phyloP scores from a whole-genome alignment of 2,797 vertebrate species.

The Halcyon chelicuti region DNA sequence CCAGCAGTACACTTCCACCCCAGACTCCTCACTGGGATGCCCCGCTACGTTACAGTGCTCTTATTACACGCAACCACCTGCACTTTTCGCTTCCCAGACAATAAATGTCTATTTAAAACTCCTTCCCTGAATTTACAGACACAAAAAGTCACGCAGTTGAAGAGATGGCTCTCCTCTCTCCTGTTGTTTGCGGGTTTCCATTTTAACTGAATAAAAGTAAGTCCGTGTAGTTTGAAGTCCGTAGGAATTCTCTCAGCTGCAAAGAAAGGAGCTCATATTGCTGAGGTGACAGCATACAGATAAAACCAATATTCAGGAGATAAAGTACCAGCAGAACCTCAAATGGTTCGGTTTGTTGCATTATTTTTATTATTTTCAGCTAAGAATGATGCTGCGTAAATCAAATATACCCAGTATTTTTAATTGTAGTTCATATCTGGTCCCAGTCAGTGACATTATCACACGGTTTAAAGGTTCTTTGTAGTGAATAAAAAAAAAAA shows the following conservation, averaged over 20 bases:
- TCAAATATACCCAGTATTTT: not conserved
- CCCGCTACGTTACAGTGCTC: not conserved
- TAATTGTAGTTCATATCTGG: not conserved
- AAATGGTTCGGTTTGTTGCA: not conserved
- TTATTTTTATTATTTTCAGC: not conserved
- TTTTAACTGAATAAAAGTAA: slow-evolving; percentile 10
- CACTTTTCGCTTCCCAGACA: not conserved
- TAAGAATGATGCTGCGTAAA: not conserved
- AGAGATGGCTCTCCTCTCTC: not conserved
- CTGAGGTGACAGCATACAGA: not conserved
- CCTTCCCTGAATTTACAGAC: not conserved
- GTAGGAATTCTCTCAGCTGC: not conserved
- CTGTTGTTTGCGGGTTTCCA: not conserved
- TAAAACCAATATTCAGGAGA: not conserved
- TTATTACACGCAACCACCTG: not conserved
- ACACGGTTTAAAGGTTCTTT: not conserved
- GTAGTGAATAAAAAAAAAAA: not conserved
- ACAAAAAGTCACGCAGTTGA: not conserved
- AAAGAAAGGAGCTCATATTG: not conserved
- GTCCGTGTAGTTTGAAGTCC: not conserved
- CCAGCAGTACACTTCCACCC: not conserved
- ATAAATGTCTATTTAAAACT: not conserved
- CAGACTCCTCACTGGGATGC: not conserved
- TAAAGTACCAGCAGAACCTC: not conserved
- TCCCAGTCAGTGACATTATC: not conserved